Evolutionary conservation across 2,113 vertebrate genomes (phyloP), one percentile per base, ranked within the genome.

Genomic region (Tursiops truncatus): DNA sequence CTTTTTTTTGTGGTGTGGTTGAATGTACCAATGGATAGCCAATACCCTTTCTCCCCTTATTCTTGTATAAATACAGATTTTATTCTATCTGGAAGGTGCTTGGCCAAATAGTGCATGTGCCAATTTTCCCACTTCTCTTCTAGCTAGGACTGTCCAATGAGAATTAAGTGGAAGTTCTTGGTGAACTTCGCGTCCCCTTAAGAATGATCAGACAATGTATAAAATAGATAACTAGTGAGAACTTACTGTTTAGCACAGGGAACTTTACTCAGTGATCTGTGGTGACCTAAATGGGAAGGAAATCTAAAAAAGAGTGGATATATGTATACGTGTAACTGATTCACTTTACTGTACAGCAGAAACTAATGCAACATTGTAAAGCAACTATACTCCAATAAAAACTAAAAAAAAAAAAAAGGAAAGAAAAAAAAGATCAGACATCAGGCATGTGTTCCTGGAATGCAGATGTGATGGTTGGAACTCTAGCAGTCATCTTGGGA

Each of bases 21-120:
- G 81, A 91, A 62, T 23, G 12, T 92, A 63, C 53, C 18, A 77
- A 23, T 88, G 28, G 25, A 67, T 58, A 85, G 36, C 20, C 36
- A 91, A 38, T 81, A 68, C 50, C 15, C 23, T n/a, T 74, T 89
- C 53, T 95, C 17, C 13, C 5, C 2, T 53, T 92, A 50, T 87
- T 98, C 44, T 76, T 93, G 21, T 77, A 58, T 47, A 89, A 81
- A 93, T 25, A 93, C 5, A 74, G 25, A 21, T 93, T 91, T 95
- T 76, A 91, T 63, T 85, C 65, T 74, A 8, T 62, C 53, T 96
- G 71, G 36, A 63, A 85, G 36, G 28, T 93, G 33, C 9, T 25
- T 95, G 62, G n/a, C 21, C 15, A 81, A 95, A 94, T 53, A 90
- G 11, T 81, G 8, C 6, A 47, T 8, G 25, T 62, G 36, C 31